phyloP scores from a whole-genome alignment of 2,113 vertebrate genomes.

The Chamaea fasciata region DNA sequence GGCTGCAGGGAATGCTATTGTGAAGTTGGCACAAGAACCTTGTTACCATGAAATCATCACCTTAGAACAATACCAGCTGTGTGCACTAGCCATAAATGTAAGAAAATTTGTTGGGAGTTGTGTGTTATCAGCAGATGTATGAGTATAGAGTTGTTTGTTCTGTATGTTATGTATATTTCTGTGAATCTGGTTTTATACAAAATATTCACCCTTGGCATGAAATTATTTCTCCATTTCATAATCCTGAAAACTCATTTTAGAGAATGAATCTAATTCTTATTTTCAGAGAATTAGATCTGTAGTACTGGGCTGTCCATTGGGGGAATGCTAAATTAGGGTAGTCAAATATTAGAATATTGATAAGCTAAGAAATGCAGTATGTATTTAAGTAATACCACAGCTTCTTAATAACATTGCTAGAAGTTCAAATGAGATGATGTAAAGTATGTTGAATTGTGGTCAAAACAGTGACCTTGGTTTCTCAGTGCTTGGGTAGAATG shows the following conservation, averaged over 20 bases:
- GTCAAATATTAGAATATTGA: neutral
- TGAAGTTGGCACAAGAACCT: constrained; percentile 95
- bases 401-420: neutral
- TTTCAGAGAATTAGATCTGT: neutral
- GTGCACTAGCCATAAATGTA: constrained; percentile 96
- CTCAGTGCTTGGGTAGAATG: neutral
- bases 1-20: constrained; percentile 90
- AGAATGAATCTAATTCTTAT: neutral
- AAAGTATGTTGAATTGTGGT: neutral
- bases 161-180: neutral
- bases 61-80: constrained; percentile 96
- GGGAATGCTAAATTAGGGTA: neutral
- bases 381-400: neutral
- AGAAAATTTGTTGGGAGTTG: constrained; percentile 42
- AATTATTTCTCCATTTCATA: neutral
- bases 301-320: neutral
- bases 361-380: neutral
- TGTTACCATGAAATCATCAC: constrained; percentile 99
- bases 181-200: neutral
- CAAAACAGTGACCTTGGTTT: neutral
- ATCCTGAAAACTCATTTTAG: neutral
- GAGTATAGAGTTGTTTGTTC: neutral
- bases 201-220: neutral
- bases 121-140: neutral
- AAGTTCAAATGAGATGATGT: neutral